Percentiles rank a stretch among this genome's conserved stretches.
phyloP scores from a whole-genome alignment of 2,113 vertebrate genomes.

The Irena cyanogastra region DNA sequence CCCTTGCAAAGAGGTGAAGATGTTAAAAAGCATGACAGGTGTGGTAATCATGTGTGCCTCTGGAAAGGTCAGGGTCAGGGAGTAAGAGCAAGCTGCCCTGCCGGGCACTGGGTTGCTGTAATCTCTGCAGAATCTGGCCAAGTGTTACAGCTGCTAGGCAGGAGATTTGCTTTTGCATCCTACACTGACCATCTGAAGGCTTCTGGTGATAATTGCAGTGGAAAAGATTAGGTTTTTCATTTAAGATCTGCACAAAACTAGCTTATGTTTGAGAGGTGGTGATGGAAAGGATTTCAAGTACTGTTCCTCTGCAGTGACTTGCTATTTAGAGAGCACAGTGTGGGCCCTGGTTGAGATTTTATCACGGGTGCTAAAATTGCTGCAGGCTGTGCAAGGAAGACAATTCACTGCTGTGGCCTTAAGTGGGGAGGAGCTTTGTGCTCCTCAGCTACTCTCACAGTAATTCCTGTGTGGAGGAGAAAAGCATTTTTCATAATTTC shows the following conservation, averaged over 20 bases:
- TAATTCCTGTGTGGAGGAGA: neutral
- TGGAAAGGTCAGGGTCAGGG: neutral
- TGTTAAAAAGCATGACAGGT: neutral
- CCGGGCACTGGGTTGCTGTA: rapidly evolving
- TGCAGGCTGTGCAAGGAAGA: neutral
- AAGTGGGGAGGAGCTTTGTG: neutral
- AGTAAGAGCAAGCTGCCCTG: neutral
- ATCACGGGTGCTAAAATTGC: neutral
- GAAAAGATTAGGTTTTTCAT: neutral
- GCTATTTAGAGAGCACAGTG: neutral
- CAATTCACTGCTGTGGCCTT: neutral
- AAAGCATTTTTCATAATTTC: neutral
- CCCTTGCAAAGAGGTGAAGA: neutral
- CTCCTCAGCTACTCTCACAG: neutral
- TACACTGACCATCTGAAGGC: neutral
- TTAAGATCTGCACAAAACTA: neutral
- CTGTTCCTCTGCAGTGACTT: neutral
- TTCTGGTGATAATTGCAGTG: neutral
- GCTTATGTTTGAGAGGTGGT: neutral
- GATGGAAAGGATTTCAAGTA: neutral
- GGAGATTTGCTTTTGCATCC: neutral
- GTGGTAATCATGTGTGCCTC: neutral
- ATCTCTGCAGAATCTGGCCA: neutral
- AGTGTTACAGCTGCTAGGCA: neutral
- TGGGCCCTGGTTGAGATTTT: neutral